Evolutionary conservation across 2,113 vertebrate genomes (phyloP).

Genomic region (Colossoma macropomum): DNA sequence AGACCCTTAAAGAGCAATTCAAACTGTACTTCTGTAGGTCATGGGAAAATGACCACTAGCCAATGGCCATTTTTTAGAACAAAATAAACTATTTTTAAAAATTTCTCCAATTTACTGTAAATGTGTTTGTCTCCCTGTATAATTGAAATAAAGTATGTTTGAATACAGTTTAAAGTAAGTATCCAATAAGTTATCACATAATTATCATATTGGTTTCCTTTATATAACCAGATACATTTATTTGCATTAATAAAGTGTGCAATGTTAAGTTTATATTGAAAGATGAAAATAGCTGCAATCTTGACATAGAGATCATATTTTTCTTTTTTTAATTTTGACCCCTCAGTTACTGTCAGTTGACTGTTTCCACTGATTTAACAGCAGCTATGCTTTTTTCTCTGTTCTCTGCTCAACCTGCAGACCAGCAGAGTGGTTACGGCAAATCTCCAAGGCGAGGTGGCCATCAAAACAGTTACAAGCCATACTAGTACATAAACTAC

Average conservation of each 20-base stretch:
- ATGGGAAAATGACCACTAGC: conserved; percentile 51
- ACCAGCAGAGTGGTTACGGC: conserved; percentile 96
- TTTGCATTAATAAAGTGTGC: conserved; percentile 21
- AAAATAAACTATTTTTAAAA: conserved; percentile 65
- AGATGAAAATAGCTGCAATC: background rate
- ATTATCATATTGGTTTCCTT: conserved; percentile 21
- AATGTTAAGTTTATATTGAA: conserved; percentile 23
- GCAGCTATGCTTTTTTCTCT: conserved; percentile 38
- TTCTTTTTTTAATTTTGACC: background rate
- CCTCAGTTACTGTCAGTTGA: conserved; percentile 5
- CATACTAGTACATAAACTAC: conserved; percentile 88
- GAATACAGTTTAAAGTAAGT: conserved; percentile 51
- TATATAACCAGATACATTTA: conserved; percentile 27
- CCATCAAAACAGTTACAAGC: conserved; percentile 99
- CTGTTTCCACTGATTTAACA: conserved; percentile 38
- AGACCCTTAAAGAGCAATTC: conserved; percentile 53
- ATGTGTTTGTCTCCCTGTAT: conserved; percentile 57
- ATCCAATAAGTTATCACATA: conserved; percentile 34
- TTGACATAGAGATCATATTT: no score
- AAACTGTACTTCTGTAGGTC: conserved; percentile 59
- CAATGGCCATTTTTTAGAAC: conserved; percentile 53
- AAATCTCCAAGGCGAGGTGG: conserved; percentile 96
- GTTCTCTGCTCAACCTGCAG: conserved; percentile 71
- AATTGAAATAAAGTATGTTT: conserved; percentile 46
- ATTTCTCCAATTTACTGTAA: conserved; percentile 58